A percentile compares a stretch with the other conserved stretches of the same genome.
phyloP scores from a whole-genome alignment of 2,888 invertebrate species.

The Lasioglossum morio region DNA sequence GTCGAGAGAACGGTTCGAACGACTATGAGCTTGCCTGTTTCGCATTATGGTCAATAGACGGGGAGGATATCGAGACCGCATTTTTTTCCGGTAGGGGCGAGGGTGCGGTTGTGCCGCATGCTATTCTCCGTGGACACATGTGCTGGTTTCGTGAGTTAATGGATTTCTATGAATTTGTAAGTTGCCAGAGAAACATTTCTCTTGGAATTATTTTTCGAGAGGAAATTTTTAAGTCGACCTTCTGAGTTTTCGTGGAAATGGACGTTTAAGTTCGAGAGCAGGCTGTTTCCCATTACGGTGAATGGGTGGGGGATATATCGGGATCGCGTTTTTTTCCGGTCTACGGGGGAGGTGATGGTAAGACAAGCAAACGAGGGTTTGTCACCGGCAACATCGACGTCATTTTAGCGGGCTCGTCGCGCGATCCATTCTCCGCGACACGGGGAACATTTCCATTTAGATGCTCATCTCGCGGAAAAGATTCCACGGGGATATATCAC shows the following conservation, averaged over 20 bases:
- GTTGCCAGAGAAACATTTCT: neutral
- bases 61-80: conserved; percentile 33
- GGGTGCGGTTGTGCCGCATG: neutral
- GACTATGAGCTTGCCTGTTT: conserved; percentile 55
- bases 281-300: conserved; percentile 25
- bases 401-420: conserved; percentile 27
- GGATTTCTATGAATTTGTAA: neutral
- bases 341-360: neutral
- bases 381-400: conserved; percentile 43
- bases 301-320: neutral
- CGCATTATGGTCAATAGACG: conserved; percentile 64
- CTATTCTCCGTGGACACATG: neutral
- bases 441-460: conserved; percentile 57
- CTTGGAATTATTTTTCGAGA: neutral
- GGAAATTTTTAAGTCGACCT: neutral
- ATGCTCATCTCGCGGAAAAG: conserved; percentile 63
- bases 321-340: neutral
- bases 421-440: conserved; percentile 47
- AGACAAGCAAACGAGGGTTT: neutral
- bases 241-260: too few relatives aligned
- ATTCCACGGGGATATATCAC: conserved; percentile 56
- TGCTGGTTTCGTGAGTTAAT: neutral
- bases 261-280: neutral
- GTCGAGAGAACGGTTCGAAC: conserved; percentile 59
- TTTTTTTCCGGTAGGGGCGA: conserved; percentile 25